Percentiles rank a stretch among this genome's conserved stretches.
These are phyloP conservation scores for Sisyra nigra DNA, from an alignment of 2,888 invertebrate genomes.

Conservation along the genomic window DNA sequence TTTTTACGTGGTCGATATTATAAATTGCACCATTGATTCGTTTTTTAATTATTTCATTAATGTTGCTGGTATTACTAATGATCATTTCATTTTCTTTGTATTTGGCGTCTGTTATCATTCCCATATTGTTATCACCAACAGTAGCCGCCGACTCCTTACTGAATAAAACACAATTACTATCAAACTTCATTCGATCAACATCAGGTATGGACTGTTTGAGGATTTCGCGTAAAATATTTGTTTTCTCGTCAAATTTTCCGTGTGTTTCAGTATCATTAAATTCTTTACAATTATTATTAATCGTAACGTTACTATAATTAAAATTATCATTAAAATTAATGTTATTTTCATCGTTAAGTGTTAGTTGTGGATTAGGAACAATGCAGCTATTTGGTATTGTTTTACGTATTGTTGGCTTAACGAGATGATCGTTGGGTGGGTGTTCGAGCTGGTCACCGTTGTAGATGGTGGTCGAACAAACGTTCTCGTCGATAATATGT, in stretches of 20 bases:
- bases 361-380: slow-evolving; percentile 7
- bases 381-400: slow-evolving; percentile 7
- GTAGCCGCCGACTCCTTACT: slow-evolving; percentile 11
- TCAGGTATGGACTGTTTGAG: slow-evolving; percentile 13
- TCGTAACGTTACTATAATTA: slow-evolving; percentile 4
- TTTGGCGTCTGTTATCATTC: neutral
- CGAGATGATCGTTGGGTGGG: neutral
- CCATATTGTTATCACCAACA: slow-evolving; percentile 11
- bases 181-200: slow-evolving; percentile 10
- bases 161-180: slow-evolving; percentile 3
- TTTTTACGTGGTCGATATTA: neutral
- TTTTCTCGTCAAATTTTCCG: slow-evolving; percentile 19
- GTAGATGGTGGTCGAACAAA: neutral
- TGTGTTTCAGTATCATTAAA: slow-evolving; percentile 13
- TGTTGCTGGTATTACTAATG: too few relatives aligned
- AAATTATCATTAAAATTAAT: slow-evolving; percentile 4
- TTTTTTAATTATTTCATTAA: too few relatives aligned
- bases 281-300: slow-evolving; percentile 4
- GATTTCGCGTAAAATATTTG: slow-evolving; percentile 18
- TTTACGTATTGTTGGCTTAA: neutral
- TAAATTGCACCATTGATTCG: neutral
- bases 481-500: neutral
- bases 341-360: neutral
- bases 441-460: neutral
- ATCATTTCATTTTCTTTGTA: too few relatives aligned